Evolutionary conservation across 2,888 invertebrate species (phyloP).

Genomic region (Sesamia inferens): DNA sequence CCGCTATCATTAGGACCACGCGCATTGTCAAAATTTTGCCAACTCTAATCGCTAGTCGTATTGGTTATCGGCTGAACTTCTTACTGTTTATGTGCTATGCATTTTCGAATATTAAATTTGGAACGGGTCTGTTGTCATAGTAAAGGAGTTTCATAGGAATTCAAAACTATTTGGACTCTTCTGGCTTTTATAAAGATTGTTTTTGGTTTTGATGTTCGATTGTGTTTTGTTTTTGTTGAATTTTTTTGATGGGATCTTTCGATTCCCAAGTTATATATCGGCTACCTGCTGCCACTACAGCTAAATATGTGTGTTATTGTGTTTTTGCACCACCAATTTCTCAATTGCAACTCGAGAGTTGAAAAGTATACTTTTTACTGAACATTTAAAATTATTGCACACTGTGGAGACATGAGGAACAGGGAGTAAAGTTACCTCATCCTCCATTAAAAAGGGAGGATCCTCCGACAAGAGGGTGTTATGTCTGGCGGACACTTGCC

Average conservation of each 20-base stretch:
- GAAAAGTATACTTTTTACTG: not conserved
- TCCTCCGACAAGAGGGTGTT: too few relatives aligned
- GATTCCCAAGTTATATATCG: not conserved
- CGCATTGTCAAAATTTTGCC: conserved; percentile 65
- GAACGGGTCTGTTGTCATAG: conserved; percentile 25
- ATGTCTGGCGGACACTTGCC: too few relatives aligned
- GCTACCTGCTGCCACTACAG: too few relatives aligned
- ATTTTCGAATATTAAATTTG: conserved; percentile 63
- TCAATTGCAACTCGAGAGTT: too few relatives aligned
- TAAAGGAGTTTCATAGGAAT: conserved; percentile 24
- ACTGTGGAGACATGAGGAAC: too few relatives aligned
- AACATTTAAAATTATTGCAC: not conserved
- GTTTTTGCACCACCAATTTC: too few relatives aligned
- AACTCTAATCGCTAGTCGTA: conserved; percentile 66
- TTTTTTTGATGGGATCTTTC: not conserved
- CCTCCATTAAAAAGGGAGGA: too few relatives aligned
- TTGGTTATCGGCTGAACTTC: conserved; percentile 63
- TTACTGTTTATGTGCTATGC: conserved; percentile 63
- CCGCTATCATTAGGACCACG: conserved; percentile 49
- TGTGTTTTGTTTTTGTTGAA: conserved; percentile 1
- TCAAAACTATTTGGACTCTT: conserved; percentile 38
- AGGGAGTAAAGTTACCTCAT: too few relatives aligned
- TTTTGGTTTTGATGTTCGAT: conserved; percentile 18
- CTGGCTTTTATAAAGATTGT: conserved; percentile 31
- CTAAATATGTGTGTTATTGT: too few relatives aligned